Conservation (phyloP, 2,797 vertebrate species). For the Melanotaenia trifasciata region DNA sequence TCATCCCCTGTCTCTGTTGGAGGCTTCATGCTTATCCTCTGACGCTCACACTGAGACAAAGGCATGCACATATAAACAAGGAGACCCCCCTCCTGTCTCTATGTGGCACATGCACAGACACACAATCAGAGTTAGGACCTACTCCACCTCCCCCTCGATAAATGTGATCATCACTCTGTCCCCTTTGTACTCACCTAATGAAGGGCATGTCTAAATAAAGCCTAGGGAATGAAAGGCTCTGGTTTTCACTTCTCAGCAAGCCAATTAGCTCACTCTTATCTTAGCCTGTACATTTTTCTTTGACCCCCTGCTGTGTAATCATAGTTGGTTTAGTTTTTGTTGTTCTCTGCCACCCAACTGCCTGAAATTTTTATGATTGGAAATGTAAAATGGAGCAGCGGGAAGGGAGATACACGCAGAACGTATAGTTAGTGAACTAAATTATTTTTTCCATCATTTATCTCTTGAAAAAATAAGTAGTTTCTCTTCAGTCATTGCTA, state of each 20-base stretch:
- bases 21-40: conserved; percentile 33
- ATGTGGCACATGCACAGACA: conserved; percentile 1
- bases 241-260: conserved; percentile 55
- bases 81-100: conserved; percentile 19
- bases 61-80: conserved; percentile 56
- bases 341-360: conserved; percentile 13
- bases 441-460: not conserved
- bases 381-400: conserved; percentile 17
- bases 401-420: not conserved
- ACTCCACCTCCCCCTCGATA: conserved; percentile 33
- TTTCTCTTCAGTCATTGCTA: not conserved
- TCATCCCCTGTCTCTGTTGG: conserved; percentile 45
- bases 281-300: conserved; percentile 49
- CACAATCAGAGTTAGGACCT: not conserved
- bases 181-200: conserved; percentile 64
- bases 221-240: conserved; percentile 52
- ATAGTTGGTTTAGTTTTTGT: conserved; percentile 26
- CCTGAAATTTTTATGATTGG: conserved; percentile 9
- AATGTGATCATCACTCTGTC: conserved; percentile 60
- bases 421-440: not conserved
- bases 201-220: conserved; percentile 76
- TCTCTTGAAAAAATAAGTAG: not conserved
- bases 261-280: conserved; percentile 69
- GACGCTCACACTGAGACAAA: conserved; percentile 49
- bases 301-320: conserved; percentile 59